These are phyloP conservation scores for Myiozetetes cayanensis DNA, from an alignment of 2,113 vertebrate species.

Conservation along the genomic window DNA sequence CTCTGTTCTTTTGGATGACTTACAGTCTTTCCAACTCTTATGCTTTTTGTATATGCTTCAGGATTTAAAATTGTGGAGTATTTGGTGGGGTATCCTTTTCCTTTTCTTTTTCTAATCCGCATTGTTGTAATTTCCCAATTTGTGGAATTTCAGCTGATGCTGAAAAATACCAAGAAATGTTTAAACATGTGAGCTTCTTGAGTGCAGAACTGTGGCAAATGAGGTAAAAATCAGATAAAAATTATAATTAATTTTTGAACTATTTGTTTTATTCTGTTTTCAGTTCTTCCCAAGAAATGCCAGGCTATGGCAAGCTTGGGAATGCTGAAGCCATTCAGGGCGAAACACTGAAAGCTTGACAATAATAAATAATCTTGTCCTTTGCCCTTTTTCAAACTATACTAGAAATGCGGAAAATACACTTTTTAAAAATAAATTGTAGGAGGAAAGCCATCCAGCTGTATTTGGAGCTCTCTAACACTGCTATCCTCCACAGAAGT, in stretches of 20 bases:
- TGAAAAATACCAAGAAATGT: background rate
- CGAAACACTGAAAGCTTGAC: background rate
- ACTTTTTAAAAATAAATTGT: background rate
- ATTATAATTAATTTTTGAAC: background rate
- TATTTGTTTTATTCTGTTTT: background rate
- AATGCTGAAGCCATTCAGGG: background rate
- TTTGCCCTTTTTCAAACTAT: background rate
- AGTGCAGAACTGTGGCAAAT: background rate
- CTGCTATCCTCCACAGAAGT: background rate
- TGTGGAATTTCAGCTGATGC: background rate
- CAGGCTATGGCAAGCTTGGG: background rate
- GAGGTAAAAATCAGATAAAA: background rate
- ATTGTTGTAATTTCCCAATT: background rate
- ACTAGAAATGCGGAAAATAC: background rate
- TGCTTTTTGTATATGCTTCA: background rate
- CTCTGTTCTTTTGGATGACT: background rate
- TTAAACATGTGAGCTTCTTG: background rate
- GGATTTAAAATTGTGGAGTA: fast-evolving
- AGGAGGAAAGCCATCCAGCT: background rate
- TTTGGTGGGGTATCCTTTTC: background rate
- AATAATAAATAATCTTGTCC: background rate
- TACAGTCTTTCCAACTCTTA: background rate
- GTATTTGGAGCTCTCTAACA: background rate
- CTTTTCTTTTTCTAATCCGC: background rate
- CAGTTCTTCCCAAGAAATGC: background rate